phyloP scores from a whole-genome alignment of 2,888 invertebrate genomes.

The Patella caerulea region DNA sequence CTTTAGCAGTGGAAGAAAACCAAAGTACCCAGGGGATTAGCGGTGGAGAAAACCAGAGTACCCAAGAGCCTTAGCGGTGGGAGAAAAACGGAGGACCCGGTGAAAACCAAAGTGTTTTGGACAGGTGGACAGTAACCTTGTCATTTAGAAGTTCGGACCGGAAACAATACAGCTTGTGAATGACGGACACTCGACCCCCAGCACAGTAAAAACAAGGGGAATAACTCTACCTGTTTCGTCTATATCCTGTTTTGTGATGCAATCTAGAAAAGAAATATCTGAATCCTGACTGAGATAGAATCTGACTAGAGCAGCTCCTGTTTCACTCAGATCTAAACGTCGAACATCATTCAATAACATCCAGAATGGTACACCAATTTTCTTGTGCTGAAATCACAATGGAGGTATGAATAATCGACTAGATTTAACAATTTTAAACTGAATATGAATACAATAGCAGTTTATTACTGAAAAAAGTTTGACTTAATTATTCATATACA shows the following conservation, averaged over 20 bases:
- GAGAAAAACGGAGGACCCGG: no score
- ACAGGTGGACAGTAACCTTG: no score
- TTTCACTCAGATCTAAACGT: constrained; percentile 50
- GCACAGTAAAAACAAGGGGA: neutral
- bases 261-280: constrained; percentile 46
- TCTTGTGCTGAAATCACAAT: constrained; percentile 25
- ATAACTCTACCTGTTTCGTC: constrained; percentile 42
- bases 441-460: no score
- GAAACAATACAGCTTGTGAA: neutral
- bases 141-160: neutral
- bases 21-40: no score
- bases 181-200: neutral
- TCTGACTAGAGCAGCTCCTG: constrained; percentile 49
- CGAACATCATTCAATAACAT: constrained; percentile 47
- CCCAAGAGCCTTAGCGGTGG: no score
- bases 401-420: no score
- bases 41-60: no score
- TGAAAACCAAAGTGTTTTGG: no score
- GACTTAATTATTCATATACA: no score
- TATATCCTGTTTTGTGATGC: constrained; percentile 47
- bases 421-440: no score
- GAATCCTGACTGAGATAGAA: constrained; percentile 53
- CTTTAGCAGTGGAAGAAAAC: no score
- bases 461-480: no score
- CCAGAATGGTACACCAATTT: constrained; percentile 34